These are phyloP conservation scores for Ahaetulla prasina DNA, from an alignment of 2,113 vertebrate genomes.

Conservation along the genomic window DNA sequence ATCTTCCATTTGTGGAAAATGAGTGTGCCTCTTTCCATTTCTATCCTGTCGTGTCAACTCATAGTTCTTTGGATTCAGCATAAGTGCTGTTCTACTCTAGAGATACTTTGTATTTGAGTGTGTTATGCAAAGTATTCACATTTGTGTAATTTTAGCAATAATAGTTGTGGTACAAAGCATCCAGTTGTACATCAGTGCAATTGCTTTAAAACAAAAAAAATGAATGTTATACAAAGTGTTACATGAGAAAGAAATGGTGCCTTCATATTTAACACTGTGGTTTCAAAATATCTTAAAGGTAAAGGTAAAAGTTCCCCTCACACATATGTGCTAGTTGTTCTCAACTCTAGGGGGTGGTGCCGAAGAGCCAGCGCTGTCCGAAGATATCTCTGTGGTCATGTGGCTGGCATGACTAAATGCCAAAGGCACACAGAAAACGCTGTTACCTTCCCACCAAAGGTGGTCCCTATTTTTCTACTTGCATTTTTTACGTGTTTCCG, in stretches of 20 bases:
- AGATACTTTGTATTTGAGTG: not conserved
- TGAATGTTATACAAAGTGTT: not conserved
- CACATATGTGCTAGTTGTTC: no score
- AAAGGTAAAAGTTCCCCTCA: no score
- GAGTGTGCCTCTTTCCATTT: not conserved
- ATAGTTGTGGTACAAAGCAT: not conserved
- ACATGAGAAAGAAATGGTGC: not conserved
- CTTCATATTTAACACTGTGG: slow-evolving; percentile 56
- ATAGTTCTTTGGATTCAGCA: not conserved
- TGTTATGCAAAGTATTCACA: not conserved
- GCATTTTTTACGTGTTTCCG: no score
- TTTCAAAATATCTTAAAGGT: slow-evolving; percentile 52
- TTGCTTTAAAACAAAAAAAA: not conserved
- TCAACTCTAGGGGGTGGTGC: no score
- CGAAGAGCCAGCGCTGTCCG: no score
- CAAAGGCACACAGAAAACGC: no score
- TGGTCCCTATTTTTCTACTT: no score
- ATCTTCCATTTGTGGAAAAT: not conserved
- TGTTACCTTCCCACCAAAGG: no score
- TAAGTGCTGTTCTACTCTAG: not conserved
- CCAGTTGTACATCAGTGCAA: not conserved
- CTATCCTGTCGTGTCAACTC: not conserved
- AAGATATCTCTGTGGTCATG: no score
- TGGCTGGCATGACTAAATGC: no score
- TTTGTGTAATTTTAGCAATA: not conserved